Evolutionary conservation across 2,113 vertebrate species (phyloP).

Genomic region (Sterna hirundo): DNA sequence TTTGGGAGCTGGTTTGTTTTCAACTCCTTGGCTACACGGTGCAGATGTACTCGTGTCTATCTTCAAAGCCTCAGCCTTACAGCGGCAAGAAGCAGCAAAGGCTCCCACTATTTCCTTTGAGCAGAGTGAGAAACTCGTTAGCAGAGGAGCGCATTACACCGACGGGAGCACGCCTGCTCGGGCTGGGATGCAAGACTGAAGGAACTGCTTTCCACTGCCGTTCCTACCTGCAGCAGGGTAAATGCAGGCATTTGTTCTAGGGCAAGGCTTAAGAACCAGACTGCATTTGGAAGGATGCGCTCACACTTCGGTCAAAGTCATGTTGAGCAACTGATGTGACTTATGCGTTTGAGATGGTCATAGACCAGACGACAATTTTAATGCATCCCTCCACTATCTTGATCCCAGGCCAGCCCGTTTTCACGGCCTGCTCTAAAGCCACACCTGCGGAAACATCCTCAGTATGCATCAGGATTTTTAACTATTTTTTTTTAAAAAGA

Average conservation of each 20-base stretch:
- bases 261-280: background rate
- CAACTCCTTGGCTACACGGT: background rate
- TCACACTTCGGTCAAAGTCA: background rate
- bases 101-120: background rate
- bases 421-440: background rate
- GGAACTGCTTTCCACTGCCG: background rate
- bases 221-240: background rate
- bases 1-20: conserved; percentile 22
- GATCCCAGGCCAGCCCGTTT: background rate
- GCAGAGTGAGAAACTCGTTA: background rate
- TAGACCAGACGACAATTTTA: background rate
- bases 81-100: background rate
- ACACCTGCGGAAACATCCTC: background rate
- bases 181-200: background rate
- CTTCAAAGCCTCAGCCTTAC: background rate
- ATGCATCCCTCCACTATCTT: background rate
- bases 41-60: background rate
- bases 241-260: background rate
- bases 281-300: background rate
- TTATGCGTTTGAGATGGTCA: background rate
- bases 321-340: background rate
- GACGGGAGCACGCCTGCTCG: background rate
- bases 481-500: background rate
- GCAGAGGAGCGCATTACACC: accelerated
- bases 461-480: background rate